Evolutionary conservation across 37 sponge, comb jelly and placozoan species (phyloP).

Genomic region (Hormiphora californensis): DNA sequence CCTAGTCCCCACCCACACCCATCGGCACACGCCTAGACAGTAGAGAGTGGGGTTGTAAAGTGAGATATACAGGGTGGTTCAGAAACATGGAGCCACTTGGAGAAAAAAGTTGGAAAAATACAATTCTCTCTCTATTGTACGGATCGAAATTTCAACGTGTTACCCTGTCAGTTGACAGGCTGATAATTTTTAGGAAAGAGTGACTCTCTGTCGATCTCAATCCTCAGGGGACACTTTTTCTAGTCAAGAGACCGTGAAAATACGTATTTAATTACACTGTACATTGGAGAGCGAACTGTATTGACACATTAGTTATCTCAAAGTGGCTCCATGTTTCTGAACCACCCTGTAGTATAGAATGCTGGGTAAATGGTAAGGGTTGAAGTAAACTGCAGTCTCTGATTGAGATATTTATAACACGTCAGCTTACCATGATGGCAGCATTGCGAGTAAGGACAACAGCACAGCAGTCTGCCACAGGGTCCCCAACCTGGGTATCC

Average conservation of each 20-base stretch:
- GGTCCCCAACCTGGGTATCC: neutral
- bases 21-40: constrained; percentile 37
- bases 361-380: too few relatives aligned
- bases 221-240: too few relatives aligned
- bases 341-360: too few relatives aligned
- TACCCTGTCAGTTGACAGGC: too few relatives aligned
- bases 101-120: neutral
- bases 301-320: too few relatives aligned
- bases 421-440: neutral
- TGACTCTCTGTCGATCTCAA: too few relatives aligned
- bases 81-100: neutral
- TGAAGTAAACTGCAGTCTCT: neutral
- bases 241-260: too few relatives aligned
- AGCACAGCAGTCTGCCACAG: constrained; percentile 23
- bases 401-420: neutral
- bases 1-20: constrained; percentile 50
- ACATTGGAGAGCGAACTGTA: too few relatives aligned
- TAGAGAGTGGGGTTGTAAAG: neutral
- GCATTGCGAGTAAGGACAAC: neutral
- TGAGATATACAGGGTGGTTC: neutral
- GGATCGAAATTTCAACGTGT: too few relatives aligned
- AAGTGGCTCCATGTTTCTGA: too few relatives aligned
- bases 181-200: too few relatives aligned
- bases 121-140: neutral
- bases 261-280: too few relatives aligned